Evolutionary conservation across 2,113 vertebrate genomes (phyloP).

Genomic region (Oxyura jamaicensis): DNA sequence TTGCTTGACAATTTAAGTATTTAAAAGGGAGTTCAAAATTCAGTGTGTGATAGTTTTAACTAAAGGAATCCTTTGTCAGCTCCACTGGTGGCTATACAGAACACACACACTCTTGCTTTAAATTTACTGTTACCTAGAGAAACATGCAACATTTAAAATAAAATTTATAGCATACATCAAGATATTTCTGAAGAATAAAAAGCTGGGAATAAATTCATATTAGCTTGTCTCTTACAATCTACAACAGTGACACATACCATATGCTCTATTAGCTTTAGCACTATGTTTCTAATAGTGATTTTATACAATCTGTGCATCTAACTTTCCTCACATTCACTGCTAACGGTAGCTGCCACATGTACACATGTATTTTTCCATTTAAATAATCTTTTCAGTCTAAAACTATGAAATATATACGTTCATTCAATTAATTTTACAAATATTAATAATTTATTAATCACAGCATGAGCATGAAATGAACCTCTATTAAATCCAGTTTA

Average conservation of each 20-base stretch:
- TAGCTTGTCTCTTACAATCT: background rate
- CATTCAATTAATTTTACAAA: background rate
- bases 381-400: background rate
- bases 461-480: background rate
- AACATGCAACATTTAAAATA: constrained; percentile 1
- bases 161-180: constrained; percentile 28
- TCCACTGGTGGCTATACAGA: background rate
- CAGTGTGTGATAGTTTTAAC: constrained; percentile 7
- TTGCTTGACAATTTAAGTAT: constrained; percentile 50
- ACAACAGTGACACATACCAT: background rate
- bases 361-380: background rate
- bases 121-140: background rate
- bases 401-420: background rate
- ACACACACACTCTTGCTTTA: background rate
- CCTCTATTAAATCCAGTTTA: background rate
- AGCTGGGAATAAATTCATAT: constrained; percentile 14
- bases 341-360: background rate
- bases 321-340: background rate
- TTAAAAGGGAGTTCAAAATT: constrained; percentile 53
- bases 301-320: background rate
- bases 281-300: background rate
- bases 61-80: constrained; percentile 34
- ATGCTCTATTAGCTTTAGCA: background rate
- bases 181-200: constrained; percentile 8
- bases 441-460: background rate